Evolutionary conservation across 2,113 vertebrate genomes (phyloP).

Genomic region (Notothenia rossii): DNA sequence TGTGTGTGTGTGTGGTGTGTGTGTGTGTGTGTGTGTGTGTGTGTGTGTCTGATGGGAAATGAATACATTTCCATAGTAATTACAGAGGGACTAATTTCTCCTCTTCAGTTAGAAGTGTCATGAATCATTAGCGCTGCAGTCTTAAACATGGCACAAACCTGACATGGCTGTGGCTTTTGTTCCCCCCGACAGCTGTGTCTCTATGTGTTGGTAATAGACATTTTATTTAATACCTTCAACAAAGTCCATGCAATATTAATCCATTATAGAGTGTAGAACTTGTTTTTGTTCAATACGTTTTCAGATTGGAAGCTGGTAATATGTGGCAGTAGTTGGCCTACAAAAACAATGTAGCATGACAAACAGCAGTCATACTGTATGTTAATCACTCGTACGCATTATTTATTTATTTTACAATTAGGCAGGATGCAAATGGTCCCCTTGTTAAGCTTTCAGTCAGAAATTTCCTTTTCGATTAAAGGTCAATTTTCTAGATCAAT

Average conservation of each 20-base stretch:
- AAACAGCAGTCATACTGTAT: not conserved
- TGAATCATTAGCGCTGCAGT: constrained; percentile 80
- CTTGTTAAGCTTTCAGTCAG: not conserved
- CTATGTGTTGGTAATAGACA: constrained; percentile 32
- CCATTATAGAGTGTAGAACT: constrained; percentile 12
- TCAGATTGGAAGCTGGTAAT: not conserved
- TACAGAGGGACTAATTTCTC: constrained; percentile 80
- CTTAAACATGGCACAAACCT: constrained; percentile 73
- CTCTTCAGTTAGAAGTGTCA: constrained; percentile 82
- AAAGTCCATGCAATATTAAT: constrained; percentile 21
- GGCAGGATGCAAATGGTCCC: not conserved
- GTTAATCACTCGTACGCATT: not conserved
- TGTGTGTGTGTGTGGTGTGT: constrained; percentile 39
- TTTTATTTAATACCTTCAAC: constrained; percentile 42
- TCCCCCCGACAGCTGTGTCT: constrained; percentile 58
- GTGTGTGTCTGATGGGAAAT: constrained; percentile 76
- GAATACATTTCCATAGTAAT: constrained; percentile 85
- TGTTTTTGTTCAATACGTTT: constrained; percentile 1
- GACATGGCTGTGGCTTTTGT: constrained; percentile 73
- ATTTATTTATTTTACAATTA: not conserved
- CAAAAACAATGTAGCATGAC: not conserved
- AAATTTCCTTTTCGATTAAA: not conserved
- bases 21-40: constrained; percentile 36
- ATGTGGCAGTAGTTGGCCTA: not conserved
- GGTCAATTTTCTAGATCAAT: not conserved